Conservation (phyloP, 1,140 invertebrate species). For the Hyposmocoma kahamanoa region DNA sequence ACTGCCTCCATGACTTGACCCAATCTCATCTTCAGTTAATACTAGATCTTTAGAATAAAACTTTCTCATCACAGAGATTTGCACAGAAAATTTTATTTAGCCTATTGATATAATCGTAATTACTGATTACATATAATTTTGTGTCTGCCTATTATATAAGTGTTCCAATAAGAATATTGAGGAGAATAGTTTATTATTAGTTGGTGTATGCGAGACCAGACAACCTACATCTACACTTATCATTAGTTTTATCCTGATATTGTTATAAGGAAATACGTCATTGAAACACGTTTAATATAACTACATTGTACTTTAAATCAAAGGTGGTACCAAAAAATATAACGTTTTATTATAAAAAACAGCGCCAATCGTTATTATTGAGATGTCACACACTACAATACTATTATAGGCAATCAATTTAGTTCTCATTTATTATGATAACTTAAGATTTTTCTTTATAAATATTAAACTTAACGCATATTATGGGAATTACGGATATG, state of each 20-base stretch:
- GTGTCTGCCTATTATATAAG: constrained; percentile 55
- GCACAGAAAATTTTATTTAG: constrained; percentile 60
- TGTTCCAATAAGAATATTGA: constrained; percentile 57
- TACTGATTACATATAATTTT: constrained; percentile 43
- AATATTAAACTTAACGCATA: constrained; percentile 56
- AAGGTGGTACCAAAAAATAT: constrained; percentile 72
- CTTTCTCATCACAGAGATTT: constrained; percentile 70
- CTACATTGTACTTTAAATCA: constrained; percentile 72
- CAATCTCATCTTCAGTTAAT: constrained; percentile 59
- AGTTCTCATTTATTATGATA: constrained; percentile 55
- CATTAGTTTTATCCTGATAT: constrained; percentile 55
- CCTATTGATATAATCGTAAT: constrained; percentile 66
- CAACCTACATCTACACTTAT: constrained; percentile 63
- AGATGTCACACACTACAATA: constrained; percentile 56
- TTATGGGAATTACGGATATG: constrained; percentile 58
- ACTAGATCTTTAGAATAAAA: constrained; percentile 68
- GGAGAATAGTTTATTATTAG: constrained; percentile 44
- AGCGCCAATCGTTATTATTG: constrained; percentile 59
- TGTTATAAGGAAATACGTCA: constrained; percentile 55
- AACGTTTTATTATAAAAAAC: constrained; percentile 53
- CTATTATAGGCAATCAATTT: constrained; percentile 48
- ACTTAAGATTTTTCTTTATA: constrained; percentile 40
- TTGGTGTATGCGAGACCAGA: constrained; percentile 64
- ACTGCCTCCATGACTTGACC: constrained; percentile 13
- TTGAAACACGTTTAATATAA: constrained; percentile 61